phyloP scores from a whole-genome alignment of 1,140 invertebrate species.

The Sipha flava region DNA sequence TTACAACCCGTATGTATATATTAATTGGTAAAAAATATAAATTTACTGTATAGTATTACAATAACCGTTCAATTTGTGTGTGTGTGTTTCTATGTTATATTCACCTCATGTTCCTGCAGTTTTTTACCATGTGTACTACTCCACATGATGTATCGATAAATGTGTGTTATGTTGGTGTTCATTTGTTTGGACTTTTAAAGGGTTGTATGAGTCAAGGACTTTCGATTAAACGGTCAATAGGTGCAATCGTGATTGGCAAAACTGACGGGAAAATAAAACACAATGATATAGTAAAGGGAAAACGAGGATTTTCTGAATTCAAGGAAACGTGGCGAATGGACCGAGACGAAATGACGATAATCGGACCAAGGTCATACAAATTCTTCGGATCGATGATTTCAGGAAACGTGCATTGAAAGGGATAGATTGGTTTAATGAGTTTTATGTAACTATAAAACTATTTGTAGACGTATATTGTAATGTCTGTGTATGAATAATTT shows the following conservation, averaged over 20 bases:
- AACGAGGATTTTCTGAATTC: neutral
- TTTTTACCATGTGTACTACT: neutral
- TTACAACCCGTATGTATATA: neutral
- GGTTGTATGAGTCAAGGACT: neutral
- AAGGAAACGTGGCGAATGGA: neutral
- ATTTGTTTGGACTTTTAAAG: neutral
- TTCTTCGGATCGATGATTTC: constrained; percentile 34
- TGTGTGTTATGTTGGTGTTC: neutral
- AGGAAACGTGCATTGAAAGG: neutral
- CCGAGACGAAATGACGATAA: constrained; percentile 56
- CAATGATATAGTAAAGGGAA: neutral
- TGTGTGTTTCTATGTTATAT: neutral
- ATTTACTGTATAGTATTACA: too few relatives aligned
- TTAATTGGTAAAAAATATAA: neutral
- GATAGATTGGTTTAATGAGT: neutral
- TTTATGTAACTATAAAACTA: neutral
- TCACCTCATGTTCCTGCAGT: neutral
- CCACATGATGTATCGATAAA: too few relatives aligned
- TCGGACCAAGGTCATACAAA: constrained; percentile 39
- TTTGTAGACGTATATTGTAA: neutral
- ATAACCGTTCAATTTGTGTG: too few relatives aligned
- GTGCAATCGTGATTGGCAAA: neutral
- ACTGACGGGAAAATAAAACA: neutral
- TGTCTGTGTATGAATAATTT: neutral
- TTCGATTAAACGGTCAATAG: neutral